Evolutionary conservation across 2,797 vertebrate genomes (phyloP).

Genomic region (Toxotes lorentzi): DNA sequence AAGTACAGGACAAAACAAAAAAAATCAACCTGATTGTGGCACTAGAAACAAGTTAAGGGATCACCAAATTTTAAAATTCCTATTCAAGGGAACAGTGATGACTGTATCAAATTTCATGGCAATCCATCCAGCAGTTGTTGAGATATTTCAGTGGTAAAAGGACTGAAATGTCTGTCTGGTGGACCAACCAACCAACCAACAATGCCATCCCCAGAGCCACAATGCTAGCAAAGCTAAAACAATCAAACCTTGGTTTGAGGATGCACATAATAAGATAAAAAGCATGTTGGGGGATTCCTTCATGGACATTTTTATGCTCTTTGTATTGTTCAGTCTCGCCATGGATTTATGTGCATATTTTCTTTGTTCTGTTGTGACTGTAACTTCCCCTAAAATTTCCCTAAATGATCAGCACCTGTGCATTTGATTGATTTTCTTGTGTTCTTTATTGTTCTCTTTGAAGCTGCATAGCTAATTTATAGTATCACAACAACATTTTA

Average conservation of each 20-base stretch:
- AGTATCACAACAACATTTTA: conserved; percentile 28
- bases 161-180: background rate
- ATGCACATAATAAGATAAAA: background rate
- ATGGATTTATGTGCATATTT: background rate
- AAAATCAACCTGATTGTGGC: too few relatives aligned
- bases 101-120: background rate
- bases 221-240: too few relatives aligned
- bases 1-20: too few relatives aligned
- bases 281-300: background rate
- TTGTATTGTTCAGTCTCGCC: background rate
- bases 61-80: too few relatives aligned
- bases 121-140: background rate
- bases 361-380: conserved; percentile 22
- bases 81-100: background rate
- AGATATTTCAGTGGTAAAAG: background rate
- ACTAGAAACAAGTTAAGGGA: background rate
- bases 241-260: conserved; percentile 4
- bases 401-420: conserved; percentile 2
- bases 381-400: background rate
- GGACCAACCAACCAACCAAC: too few relatives aligned
- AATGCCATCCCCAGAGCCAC: too few relatives aligned
- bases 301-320: background rate
- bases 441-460: conserved; percentile 14
- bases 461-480: conserved; percentile 16
- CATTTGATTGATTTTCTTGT: conserved; percentile 8